Base-by-base conservation (phyloP, 2,797 vertebrate species). In the Cynodonichthys magdalenae region DNA sequence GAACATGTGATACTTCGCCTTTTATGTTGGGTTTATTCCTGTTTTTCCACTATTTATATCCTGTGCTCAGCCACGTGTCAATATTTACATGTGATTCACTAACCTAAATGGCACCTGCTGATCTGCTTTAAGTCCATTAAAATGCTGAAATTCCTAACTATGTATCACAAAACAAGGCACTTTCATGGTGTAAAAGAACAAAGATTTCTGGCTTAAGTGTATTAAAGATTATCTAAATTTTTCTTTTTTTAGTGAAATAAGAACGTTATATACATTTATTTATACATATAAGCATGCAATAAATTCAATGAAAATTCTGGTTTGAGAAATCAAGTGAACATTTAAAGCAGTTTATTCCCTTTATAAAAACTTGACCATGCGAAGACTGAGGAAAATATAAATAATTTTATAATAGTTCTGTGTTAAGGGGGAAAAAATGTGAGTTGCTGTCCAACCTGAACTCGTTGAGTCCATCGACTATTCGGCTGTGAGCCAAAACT, bases 381-480 rank as follows among this genome's bases (percentile, higher is more conserved):
- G 34, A 45, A 4, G 18, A 20, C 31, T 3, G 7, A 44, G 14
- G 27, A 36, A 1, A 11, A 36, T 49, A 31, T 3, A 14, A 44
- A 31, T 18, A 10, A 5, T 18, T 4, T 15, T 18, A 36, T 12
- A 36, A 36, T 12, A 36, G 34, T 36, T 49, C 34, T 17, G 27
- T 31, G 31, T 64, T 15, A 52, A 3, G 14, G 20, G 50, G 53
- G 20, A 46, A 59, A 11, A 28, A 75, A 46, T 51, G 31, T 1
- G 55, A 72, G 41, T 18, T 56, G 66, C 58, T 56, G 62, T 5
- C 89, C 71, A 87, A 99, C 98, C 97, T 96, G 93, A 99, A 99
- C 74, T 98, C 96, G 85, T 96, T 98, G 36, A 99, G 93, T 55
- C 97, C 96, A 24, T 99, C 98, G 79, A 99, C 92, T 87, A 99